Conservation (phyloP, 2,113 vertebrate species). For the Montifringilla adamsi region DNA sequence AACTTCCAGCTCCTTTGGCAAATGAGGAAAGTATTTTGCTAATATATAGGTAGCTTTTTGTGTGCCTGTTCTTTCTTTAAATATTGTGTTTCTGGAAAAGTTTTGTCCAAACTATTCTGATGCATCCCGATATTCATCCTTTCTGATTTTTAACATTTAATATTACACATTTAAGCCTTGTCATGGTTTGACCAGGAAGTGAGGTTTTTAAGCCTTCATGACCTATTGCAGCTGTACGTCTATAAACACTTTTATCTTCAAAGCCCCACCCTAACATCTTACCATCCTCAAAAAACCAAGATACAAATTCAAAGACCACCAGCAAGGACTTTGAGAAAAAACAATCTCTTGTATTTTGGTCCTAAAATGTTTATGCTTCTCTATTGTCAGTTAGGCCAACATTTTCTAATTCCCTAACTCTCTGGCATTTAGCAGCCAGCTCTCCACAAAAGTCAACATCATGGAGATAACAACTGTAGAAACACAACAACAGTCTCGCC, state of each 20-base stretch:
- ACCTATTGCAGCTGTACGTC: background rate
- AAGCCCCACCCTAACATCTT: background rate
- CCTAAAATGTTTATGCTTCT: background rate
- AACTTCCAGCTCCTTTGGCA: background rate
- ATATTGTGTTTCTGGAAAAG: background rate
- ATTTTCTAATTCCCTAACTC: background rate
- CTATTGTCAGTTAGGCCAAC: background rate
- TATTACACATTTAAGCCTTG: background rate
- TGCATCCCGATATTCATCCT: background rate
- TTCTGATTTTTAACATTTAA: conserved; percentile 6
- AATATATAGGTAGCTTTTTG: background rate
- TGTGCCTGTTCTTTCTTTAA: background rate
- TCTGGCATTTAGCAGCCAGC: background rate
- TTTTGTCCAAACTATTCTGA: background rate
- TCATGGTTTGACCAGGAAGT: too few relatives aligned
- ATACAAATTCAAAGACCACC: background rate
- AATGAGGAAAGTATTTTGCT: background rate
- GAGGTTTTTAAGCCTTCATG: background rate
- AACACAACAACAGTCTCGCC: background rate
- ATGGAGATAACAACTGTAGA: background rate
- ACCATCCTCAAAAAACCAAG: background rate
- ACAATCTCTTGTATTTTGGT: background rate
- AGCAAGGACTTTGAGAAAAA: background rate
- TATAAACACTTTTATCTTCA: background rate
- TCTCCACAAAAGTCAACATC: background rate